Percentiles rank a stretch among this genome's conserved stretches.
phyloP scores from a whole-genome alignment of 1,140 invertebrate genomes.

The Ephestia elutella region DNA sequence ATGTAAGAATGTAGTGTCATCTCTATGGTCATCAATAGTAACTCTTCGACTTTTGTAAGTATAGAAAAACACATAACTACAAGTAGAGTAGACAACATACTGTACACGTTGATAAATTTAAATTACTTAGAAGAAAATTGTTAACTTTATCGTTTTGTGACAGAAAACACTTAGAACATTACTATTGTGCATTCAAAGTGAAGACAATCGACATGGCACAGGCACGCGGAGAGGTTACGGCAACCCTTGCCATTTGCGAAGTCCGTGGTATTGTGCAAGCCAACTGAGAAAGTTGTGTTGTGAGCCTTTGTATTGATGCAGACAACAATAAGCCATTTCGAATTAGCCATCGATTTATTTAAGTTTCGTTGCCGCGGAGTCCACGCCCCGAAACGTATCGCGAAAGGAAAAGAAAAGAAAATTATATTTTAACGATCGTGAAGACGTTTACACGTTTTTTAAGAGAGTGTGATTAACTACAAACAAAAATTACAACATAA shows the following conservation, averaged over 20 bases:
- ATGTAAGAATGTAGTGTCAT: too few relatives aligned
- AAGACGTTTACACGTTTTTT: background rate
- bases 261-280: constrained; percentile 45
- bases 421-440: constrained; percentile 6
- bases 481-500: too few relatives aligned
- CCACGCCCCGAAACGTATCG: constrained; percentile 16
- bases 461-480: background rate
- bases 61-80: too few relatives aligned
- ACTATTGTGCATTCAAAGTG: background rate
- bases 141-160: too few relatives aligned
- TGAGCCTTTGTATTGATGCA: constrained; percentile 57
- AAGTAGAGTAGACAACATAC: too few relatives aligned
- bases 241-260: constrained; percentile 28
- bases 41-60: too few relatives aligned
- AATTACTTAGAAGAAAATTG: too few relatives aligned
- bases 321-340: constrained; percentile 68
- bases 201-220: constrained; percentile 3
- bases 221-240: constrained; percentile 7
- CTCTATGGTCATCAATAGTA: too few relatives aligned
- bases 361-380: constrained; percentile 22
- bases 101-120: too few relatives aligned
- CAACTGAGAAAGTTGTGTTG: constrained; percentile 61
- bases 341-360: constrained; percentile 70
- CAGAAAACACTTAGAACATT: background rate
- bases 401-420: constrained; percentile 3